A percentile compares a stretch with the other conserved stretches of the same genome.
Conservation (phyloP, 2,113 vertebrate genomes). For the Pelobates fuscus region DNA sequence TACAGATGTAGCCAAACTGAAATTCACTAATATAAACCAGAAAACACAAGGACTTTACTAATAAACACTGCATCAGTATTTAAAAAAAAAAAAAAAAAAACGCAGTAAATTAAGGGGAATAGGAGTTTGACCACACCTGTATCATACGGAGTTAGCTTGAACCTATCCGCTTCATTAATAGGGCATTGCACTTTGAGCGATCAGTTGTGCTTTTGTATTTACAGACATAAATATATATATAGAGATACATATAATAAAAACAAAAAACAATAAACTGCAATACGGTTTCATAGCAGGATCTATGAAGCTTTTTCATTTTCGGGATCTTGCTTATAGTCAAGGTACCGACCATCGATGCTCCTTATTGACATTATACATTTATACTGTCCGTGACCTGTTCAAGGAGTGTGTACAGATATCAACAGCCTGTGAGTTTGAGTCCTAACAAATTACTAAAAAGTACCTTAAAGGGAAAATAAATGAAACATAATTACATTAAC, state of each 20-base stretch:
- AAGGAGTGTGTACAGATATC: not conserved
- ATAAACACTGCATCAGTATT: not conserved
- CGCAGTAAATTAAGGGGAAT: not conserved
- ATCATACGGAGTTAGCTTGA: conserved; percentile 23
- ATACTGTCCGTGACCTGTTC: not conserved
- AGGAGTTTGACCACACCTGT: not conserved
- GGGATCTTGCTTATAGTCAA: not conserved
- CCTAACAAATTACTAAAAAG: too few species aligned
- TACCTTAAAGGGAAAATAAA: too few species aligned
- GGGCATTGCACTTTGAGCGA: conserved; percentile 42
- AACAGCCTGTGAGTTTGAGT: not conserved
- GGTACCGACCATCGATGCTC: too few species aligned
- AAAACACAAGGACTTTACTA: not conserved
- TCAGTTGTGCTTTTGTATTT: conserved; percentile 40
- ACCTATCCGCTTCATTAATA: conserved; percentile 38
- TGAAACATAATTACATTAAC: too few species aligned
- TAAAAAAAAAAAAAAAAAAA: not conserved
- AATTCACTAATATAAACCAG: not conserved
- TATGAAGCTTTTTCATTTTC: conserved; percentile 32
- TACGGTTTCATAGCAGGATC: conserved; percentile 48
- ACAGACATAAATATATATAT: conserved; percentile 29
- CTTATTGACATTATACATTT: too few species aligned
- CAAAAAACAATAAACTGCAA: conserved; percentile 42
- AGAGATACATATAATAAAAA: conserved; percentile 25
- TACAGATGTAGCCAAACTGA: not conserved